phyloP scores from a whole-genome alignment of 2,888 invertebrate species.

The Ornithoptera priamus region DNA sequence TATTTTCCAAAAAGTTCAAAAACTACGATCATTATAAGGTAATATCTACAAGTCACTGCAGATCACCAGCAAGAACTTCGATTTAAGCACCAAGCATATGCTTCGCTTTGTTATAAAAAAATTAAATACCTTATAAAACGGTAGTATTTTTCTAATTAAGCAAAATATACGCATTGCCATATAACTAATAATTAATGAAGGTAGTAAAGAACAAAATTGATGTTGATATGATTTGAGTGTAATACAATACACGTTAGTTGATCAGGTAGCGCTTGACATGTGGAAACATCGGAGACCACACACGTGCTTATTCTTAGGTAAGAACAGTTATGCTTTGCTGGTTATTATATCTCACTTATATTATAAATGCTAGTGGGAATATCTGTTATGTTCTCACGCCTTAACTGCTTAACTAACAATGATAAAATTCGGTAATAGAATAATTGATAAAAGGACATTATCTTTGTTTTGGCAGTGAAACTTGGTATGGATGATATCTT shows the following conservation, averaged over 20 bases:
- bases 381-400: background rate
- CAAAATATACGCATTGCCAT: background rate
- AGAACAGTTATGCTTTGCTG: background rate
- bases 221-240: constrained; percentile 47
- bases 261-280: constrained; percentile 43
- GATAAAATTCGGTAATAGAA: background rate
- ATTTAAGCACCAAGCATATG: too few species aligned
- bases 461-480: too few species aligned
- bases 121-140: background rate
- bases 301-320: constrained; percentile 38
- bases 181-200: constrained; percentile 11
- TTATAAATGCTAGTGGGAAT: background rate
- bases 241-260: constrained; percentile 49
- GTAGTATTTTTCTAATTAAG: background rate
- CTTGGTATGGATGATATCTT: too few species aligned
- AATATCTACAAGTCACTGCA: too few species aligned
- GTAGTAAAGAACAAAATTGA: constrained; percentile 33
- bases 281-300: constrained; percentile 57
- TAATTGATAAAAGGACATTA: too few species aligned
- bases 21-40: too few species aligned
- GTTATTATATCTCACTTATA: background rate
- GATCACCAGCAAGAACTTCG: too few species aligned
- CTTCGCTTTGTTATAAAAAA: too few species aligned
- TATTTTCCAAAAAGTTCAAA: too few species aligned
- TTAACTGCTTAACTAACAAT: background rate